Evolutionary conservation across 2,888 invertebrate species (phyloP), one percentile per base, ranked within the genome.

Genomic region (Stenchaetothrips biformis): DNA sequence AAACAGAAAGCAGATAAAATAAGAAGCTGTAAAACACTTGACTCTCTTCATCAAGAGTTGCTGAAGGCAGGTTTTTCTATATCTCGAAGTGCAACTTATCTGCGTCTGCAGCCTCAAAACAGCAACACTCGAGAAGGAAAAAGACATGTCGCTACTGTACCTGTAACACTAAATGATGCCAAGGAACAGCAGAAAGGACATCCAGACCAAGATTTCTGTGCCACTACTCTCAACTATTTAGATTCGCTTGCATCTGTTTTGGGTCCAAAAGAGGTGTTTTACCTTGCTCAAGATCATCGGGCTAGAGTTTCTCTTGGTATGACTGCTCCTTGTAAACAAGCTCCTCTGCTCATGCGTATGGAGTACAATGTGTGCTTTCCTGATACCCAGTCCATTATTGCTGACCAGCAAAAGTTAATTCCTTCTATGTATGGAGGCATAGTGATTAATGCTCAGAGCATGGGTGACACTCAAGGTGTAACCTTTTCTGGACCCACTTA

Each of bases 401-500:
- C 85, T 0, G 82, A 81, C 49, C 67, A 82, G 7, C 86, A 86
- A 81, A 85, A 85, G 80, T 81, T 86, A 1, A 85, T 85, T 78
- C 85, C 85, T 2, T 84, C 84, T 21, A 85, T 86, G 1, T 85
- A 85, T 83, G 86, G 84, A 21, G 83, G 79, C 9, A 82, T 84
- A 74, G 80, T 78, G 67, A 83, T 86, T 8, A 83, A 83, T 77
- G 78, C 79, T 27, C 83, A 84, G 82, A 82, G 81, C 62, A 77
- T 84, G 81, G 85, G 85, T 79, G 82, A 83, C 78, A 83, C 84
- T 81, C 81, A 85, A 83, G 85, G 85, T 79, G 86, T 87, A 48
- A 80, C 84, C 49, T 86, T 86, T 81, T 85, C 84, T 80, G 88
- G 87, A 18, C 87, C 88, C 79, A 88, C 87, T 80, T 86, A 86